phyloP scores from a whole-genome alignment of 2,888 invertebrate genomes.

The Lycaena phlaeas region DNA sequence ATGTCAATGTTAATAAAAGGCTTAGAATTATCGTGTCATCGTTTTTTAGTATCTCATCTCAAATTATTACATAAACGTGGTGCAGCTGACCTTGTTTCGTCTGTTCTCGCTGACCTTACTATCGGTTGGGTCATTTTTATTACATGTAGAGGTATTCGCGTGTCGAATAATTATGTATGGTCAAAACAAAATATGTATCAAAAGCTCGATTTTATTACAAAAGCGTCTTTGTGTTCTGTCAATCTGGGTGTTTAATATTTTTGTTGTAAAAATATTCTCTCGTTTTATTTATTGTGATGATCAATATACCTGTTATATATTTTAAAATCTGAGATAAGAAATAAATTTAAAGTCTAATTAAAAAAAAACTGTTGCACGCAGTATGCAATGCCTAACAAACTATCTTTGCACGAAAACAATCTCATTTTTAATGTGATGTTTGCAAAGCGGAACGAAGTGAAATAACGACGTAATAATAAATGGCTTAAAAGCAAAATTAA shows the following conservation, averaged over 20 bases:
- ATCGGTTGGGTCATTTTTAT: slow-evolving; percentile 24
- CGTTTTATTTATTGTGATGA: too few relatives aligned
- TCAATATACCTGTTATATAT: too few relatives aligned
- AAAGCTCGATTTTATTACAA: not conserved
- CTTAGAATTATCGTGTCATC: slow-evolving; percentile 22
- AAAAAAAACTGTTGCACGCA: too few relatives aligned
- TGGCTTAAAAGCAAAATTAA: not conserved
- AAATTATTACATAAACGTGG: slow-evolving; percentile 41
- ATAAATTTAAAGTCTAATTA: too few relatives aligned
- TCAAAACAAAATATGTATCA: not conserved
- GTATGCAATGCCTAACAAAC: too few relatives aligned
- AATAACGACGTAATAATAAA: not conserved
- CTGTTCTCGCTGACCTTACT: slow-evolving; percentile 28
- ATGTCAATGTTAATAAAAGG: slow-evolving; percentile 32
- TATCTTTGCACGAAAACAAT: too few relatives aligned
- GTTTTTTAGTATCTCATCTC: slow-evolving; percentile 22
- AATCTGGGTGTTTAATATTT: too few relatives aligned
- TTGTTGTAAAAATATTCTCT: too few relatives aligned
- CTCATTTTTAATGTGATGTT: not conserved
- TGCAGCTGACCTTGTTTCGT: slow-evolving; percentile 33
- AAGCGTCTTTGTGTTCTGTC: too few relatives aligned
- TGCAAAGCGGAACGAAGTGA: not conserved
- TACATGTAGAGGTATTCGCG: slow-evolving; percentile 14
- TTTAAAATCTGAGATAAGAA: too few relatives aligned
- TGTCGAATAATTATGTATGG: slow-evolving; percentile 5